Evolutionary conservation across 2,888 invertebrate genomes (phyloP).

Genomic region (Eueremaeus valkanovi): DNA sequence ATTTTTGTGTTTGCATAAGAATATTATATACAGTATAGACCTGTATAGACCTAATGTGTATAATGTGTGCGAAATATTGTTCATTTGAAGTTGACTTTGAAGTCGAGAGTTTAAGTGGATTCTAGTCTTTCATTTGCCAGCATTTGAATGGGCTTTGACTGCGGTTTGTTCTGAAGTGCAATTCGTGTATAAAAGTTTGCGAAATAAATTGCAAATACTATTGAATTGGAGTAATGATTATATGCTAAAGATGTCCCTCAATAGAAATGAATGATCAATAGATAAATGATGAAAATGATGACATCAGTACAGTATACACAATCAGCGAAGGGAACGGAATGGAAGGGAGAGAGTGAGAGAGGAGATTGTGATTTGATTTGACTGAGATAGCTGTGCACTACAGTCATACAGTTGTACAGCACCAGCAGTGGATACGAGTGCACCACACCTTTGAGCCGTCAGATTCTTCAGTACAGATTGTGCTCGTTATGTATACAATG

Average conservation of each 20-base stretch:
- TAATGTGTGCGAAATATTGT: not conserved
- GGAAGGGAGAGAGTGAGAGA: too few species aligned
- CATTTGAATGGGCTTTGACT: too few species aligned
- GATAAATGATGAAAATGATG: slow-evolving; percentile 31
- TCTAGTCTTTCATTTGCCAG: too few species aligned
- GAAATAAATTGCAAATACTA: not conserved
- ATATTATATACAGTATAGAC: not conserved
- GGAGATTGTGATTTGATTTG: slow-evolving; percentile 22
- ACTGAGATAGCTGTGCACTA: slow-evolving; percentile 6
- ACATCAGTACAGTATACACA: not conserved
- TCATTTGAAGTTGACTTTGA: not conserved
- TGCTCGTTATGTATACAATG: slow-evolving; percentile 4
- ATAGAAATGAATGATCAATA: slow-evolving; percentile 10
- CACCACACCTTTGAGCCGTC: slow-evolving; percentile 28
- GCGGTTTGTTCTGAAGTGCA: too few species aligned
- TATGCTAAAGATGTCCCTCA: slow-evolving; percentile 22
- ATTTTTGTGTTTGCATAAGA: not conserved
- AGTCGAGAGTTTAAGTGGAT: not conserved
- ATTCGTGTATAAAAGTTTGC: not conserved
- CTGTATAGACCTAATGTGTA: not conserved
- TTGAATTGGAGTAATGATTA: slow-evolving; percentile 10
- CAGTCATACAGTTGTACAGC: too few species aligned
- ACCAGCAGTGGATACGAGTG: too few species aligned
- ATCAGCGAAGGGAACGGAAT: too few species aligned
- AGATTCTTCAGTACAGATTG: slow-evolving; percentile 1